Conservation (phyloP, 1,140 invertebrate species). For the Bombus picipes region DNA sequence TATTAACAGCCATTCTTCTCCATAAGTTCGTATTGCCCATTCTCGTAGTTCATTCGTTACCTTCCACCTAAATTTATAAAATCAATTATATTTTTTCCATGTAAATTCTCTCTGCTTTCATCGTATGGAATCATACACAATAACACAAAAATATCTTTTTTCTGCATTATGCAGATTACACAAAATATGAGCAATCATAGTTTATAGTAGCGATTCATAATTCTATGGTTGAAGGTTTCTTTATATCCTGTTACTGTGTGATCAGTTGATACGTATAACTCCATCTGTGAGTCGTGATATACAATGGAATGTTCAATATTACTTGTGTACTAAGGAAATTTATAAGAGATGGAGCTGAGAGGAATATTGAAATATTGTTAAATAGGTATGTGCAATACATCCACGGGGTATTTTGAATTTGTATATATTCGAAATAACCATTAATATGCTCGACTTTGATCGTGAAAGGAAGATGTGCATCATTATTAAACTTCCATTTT, state of each 20-base stretch:
- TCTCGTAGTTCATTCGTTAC: neutral
- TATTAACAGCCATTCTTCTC: neutral
- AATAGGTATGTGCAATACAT: slow-evolving; percentile 65
- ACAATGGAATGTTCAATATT: slow-evolving; percentile 62
- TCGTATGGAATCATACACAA: neutral
- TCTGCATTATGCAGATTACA: neutral
- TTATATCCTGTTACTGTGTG: neutral
- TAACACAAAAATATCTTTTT: neutral
- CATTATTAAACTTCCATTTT: slow-evolving; percentile 43
- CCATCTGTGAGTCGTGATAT: slow-evolving; percentile 62
- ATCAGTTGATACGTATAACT: slow-evolving; percentile 49
- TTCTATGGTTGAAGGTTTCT: neutral
- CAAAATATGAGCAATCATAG: neutral
- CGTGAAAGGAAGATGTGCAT: slow-evolving; percentile 18
- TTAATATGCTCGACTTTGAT: slow-evolving; percentile 31
- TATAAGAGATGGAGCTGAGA: slow-evolving; percentile 70
- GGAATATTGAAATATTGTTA: slow-evolving; percentile 62
- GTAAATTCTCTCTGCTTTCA: neutral
- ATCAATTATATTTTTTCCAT: neutral
- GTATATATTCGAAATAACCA: slow-evolving; percentile 37
- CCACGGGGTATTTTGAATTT: slow-evolving; percentile 55
- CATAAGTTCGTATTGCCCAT: neutral
- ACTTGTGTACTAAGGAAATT: slow-evolving; percentile 64
- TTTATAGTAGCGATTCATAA: neutral
- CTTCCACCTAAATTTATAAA: neutral